These are phyloP conservation scores for Diphyllodes magnificus DNA, from an alignment of 2,113 vertebrate species.

Conservation along the genomic window DNA sequence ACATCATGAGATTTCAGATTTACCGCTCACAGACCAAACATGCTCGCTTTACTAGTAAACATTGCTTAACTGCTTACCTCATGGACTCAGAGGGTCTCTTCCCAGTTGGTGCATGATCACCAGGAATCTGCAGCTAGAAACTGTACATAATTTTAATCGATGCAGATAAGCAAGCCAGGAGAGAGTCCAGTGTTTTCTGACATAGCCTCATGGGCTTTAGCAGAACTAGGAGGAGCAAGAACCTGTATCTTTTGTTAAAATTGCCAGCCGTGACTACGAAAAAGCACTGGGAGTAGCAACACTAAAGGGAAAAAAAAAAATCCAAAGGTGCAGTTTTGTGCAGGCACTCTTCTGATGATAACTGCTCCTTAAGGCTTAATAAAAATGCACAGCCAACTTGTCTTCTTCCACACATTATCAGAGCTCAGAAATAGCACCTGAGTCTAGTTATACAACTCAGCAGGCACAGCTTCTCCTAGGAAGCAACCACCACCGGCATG, in stretches of 20 bases:
- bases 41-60: background rate
- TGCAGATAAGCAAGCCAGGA: background rate
- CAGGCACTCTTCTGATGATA: background rate
- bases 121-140: background rate
- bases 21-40: background rate
- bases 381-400: constrained; percentile 27
- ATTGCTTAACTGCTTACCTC: background rate
- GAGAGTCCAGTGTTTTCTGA: background rate
- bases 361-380: constrained; percentile 37
- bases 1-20: background rate
- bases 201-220: background rate
- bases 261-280: background rate
- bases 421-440: constrained; percentile 23
- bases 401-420: constrained; percentile 24
- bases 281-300: background rate
- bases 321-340: background rate
- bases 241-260: background rate
- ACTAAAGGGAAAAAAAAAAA: background rate
- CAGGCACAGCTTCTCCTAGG: background rate
- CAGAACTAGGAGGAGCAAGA: background rate
- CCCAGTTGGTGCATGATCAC: background rate
- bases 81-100: background rate
- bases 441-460: background rate
- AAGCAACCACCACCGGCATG: background rate
- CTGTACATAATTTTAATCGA: background rate